Percentiles rank a stretch among this genome's conserved stretches.
These are phyloP conservation scores for Aldrovandia affinis DNA, from an alignment of 2,797 vertebrate genomes.

Conservation along the genomic window DNA sequence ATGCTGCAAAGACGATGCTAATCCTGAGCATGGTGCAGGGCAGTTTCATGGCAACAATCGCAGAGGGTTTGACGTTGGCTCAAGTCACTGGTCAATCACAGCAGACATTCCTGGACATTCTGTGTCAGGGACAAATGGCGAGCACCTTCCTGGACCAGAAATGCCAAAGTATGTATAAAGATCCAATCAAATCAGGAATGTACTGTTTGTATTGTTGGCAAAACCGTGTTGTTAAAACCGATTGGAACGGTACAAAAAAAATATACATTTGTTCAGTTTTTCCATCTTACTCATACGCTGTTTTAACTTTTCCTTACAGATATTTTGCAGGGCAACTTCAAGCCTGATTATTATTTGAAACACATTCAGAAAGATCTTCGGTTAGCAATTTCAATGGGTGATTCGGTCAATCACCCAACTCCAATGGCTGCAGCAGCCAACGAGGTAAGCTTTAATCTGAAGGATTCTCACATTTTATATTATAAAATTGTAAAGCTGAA, in stretches of 20 bases:
- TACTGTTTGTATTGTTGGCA: no score
- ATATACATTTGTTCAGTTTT: not conserved
- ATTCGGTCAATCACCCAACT: conserved; percentile 96
- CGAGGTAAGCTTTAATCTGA: conserved; percentile 75
- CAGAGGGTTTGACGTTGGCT: conserved; percentile 94
- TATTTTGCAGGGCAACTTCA: conserved; percentile 98
- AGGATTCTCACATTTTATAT: not conserved
- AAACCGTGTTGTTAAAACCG: no score
- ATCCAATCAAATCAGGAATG: not conserved
- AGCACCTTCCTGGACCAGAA: conserved; percentile 99
- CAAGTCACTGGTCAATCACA: conserved; percentile 97
- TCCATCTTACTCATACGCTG: not conserved
- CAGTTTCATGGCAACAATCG: conserved; percentile 98
- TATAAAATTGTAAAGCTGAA: not conserved
- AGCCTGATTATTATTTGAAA: conserved; percentile 98
- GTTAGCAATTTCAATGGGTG: conserved; percentile 95
- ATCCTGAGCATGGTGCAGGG: conserved; percentile 99
- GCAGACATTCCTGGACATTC: conserved; percentile 96
- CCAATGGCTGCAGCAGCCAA: conserved; percentile 99
- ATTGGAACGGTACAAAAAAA: no score
- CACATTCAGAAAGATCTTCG: conserved; percentile 99
- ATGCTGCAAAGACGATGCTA: conserved; percentile 97
- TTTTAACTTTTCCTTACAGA: conserved; percentile 68
- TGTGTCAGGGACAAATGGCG: conserved; percentile 97
- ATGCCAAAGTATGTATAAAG: conserved; percentile 88